A percentile compares a stretch with the other conserved stretches of the same genome.
phyloP scores from a whole-genome alignment of 2,113 vertebrate species.

The Muntiacus muntjak region DNA sequence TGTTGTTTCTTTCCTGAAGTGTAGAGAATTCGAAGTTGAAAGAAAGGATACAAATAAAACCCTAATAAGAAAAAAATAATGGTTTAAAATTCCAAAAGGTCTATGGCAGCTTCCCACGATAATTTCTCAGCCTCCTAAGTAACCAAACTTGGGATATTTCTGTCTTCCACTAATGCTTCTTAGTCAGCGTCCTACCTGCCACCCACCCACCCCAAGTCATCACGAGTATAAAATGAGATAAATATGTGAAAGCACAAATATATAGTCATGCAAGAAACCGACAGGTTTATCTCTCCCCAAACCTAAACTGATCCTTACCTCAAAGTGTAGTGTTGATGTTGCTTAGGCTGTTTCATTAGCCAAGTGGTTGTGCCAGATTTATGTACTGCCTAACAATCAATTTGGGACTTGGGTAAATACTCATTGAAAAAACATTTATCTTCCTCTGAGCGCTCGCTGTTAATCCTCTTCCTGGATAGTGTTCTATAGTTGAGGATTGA shows the following conservation, averaged over 20 bases:
- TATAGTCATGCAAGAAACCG: neutral
- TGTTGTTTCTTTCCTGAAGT: neutral
- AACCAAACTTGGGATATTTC: neutral
- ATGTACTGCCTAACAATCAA: neutral
- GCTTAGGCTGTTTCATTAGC: neutral
- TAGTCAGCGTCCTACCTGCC: neutral
- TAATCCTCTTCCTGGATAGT: neutral
- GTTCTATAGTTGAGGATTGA: neutral
- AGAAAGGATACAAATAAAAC: neutral
- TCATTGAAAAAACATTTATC: neutral
- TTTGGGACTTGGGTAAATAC: neutral
- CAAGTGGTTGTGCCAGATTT: neutral
- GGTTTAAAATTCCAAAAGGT: neutral
- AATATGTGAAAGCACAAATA: neutral
- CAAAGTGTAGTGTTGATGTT: neutral
- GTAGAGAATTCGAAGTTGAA: neutral
- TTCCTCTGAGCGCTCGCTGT: neutral
- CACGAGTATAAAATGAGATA: neutral
- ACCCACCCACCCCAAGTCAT: neutral
- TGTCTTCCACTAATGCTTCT: neutral
- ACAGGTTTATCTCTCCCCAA: neutral
- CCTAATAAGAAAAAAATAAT: neutral
- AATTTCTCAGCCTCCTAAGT: neutral
- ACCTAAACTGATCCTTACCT: neutral
- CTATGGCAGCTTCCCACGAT: neutral